These are phyloP conservation scores for Anoplolepis gracilipes DNA, from an alignment of 1,140 invertebrate species.

Conservation along the genomic window DNA sequence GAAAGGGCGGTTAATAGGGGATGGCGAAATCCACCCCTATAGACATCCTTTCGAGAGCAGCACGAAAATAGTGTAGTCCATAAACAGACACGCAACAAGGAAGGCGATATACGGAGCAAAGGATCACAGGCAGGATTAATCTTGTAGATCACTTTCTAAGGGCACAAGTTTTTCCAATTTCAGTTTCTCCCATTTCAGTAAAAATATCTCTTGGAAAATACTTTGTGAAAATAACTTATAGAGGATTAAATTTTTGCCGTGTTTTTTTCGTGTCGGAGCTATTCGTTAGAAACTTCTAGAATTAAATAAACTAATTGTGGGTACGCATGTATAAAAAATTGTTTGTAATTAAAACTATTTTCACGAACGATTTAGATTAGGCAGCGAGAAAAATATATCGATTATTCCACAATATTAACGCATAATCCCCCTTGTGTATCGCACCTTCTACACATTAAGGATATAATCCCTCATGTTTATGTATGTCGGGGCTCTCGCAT, in stretches of 20 bases:
- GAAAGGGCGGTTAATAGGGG: conserved; percentile 56
- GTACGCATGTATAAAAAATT: neutral
- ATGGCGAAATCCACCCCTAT: conserved; percentile 57
- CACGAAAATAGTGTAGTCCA: conserved; percentile 64
- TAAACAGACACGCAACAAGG: conserved; percentile 48
- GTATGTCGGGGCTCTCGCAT: conserved; percentile 20
- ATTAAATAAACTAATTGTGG: neutral
- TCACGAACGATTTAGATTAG: neutral
- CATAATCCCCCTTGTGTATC: conserved; percentile 42
- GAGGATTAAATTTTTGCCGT: neutral
- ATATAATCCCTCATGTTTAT: conserved; percentile 58
- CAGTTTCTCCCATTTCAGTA: neutral
- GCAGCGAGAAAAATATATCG: neutral
- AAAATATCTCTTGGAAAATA: neutral
- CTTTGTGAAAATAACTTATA: neutral
- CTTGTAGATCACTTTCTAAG: conserved; percentile 25
- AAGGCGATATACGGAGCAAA: neutral
- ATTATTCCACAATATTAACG: conserved; percentile 8
- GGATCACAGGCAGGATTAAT: conserved; percentile 5
- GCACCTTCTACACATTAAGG: conserved; percentile 2
- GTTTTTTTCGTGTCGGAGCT: neutral
- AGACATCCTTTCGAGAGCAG: conserved; percentile 59
- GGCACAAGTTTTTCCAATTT: neutral
- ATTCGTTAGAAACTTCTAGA: neutral
- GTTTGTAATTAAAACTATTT: neutral